Conservation (phyloP, 2,888 invertebrate species). For the Netelia fuscicornis region DNA sequence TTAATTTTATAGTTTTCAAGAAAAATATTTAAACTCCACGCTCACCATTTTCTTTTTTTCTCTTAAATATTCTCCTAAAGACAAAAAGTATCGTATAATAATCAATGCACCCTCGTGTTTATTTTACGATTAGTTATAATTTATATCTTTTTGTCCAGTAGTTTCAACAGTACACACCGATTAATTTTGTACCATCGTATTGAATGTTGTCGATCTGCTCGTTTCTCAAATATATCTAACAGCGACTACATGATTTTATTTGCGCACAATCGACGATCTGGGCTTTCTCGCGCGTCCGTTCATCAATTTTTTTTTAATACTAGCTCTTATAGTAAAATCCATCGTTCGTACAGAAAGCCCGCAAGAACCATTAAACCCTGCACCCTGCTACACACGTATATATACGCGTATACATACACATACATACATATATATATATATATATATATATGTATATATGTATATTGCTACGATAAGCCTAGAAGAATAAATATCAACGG, state of each 20-base stretch:
- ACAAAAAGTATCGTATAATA: conserved; percentile 9
- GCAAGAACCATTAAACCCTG: conserved; percentile 43
- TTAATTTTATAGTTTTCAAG: neutral
- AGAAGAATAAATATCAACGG: conserved; percentile 44
- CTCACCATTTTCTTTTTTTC: too few species aligned
- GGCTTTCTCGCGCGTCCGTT: neutral
- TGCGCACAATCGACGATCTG: conserved; percentile 23
- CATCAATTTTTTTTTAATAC: conserved; percentile 15
- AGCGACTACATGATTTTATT: neutral
- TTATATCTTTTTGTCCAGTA: neutral
- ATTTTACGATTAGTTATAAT: conserved; percentile 31
- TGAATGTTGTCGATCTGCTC: neutral
- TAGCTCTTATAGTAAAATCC: conserved; percentile 27
- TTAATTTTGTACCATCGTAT: conserved; percentile 1
- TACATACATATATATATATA: conserved; percentile 14
- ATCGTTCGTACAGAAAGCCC: conserved; percentile 3
- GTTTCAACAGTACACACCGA: conserved; percentile 21
- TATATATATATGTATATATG: neutral
- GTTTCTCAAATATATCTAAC: neutral
- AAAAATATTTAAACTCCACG: neutral
- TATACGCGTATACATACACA: conserved; percentile 14
- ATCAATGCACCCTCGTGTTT: neutral
- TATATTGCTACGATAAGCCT: conserved; percentile 19
- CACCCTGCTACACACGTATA: conserved; percentile 54
- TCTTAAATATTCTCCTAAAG: too few species aligned